Evolutionary conservation across 2,797 vertebrate genomes (phyloP).

Genomic region (Myotis daubentonii): DNA sequence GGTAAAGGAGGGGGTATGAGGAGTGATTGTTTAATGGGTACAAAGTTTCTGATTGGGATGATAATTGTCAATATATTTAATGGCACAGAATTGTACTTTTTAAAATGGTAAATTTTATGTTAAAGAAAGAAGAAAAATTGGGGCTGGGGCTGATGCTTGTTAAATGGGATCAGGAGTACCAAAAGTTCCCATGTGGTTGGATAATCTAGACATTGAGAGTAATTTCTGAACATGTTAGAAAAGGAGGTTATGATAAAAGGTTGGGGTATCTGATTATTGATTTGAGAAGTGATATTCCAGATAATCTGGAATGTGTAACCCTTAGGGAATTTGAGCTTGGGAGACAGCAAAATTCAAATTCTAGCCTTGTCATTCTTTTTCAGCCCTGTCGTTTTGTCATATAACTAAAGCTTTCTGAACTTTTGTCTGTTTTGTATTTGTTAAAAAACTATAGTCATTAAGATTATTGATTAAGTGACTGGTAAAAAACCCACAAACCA

Average conservation of each 20-base stretch:
- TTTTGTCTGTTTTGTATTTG: neutral
- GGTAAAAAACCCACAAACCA: neutral
- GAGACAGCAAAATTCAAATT: constrained; percentile 24
- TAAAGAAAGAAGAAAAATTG: neutral
- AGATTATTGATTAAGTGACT: neutral
- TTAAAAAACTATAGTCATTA: neutral
- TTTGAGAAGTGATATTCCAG: neutral
- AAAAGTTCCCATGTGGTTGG: neutral
- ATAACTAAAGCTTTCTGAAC: constrained; percentile 2
- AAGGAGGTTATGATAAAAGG: neutral
- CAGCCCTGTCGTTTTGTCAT: neutral
- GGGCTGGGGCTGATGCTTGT: neutral
- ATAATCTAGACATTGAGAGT: neutral
- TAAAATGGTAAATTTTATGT: neutral
- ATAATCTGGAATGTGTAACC: neutral
- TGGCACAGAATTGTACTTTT: neutral
- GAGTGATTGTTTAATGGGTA: neutral
- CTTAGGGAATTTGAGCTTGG: neutral
- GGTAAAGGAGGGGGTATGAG: neutral
- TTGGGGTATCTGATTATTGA: neutral
- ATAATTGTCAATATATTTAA: neutral
- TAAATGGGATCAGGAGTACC: neutral
- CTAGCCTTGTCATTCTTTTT: neutral
- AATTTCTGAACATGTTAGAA: neutral
- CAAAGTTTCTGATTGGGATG: neutral